Percentiles rank a stretch among this genome's conserved stretches.
Conservation (phyloP, 1,140 invertebrate species). For the Drosophila lini region DNA sequence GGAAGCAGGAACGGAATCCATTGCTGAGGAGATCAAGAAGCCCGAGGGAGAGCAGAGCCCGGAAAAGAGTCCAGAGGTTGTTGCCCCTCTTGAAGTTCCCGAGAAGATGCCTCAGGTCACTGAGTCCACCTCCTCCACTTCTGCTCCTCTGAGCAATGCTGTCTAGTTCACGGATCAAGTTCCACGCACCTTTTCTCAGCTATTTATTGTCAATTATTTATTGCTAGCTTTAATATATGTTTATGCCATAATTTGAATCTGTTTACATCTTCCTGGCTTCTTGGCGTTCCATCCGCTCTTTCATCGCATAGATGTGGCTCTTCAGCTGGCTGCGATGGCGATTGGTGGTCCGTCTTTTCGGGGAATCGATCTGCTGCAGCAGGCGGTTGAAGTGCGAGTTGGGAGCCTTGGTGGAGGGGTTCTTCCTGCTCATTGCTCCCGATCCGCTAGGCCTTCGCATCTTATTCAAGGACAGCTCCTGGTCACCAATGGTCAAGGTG, state of each 20-base stretch:
- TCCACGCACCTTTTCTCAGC: conserved; percentile 24
- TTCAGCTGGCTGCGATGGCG: conserved; percentile 65
- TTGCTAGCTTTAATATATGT: conserved; percentile 53
- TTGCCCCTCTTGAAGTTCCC: not conserved
- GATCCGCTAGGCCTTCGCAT: not conserved
- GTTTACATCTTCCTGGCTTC: not conserved
- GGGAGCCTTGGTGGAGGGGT: conserved; percentile 49
- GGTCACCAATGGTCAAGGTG: conserved; percentile 59
- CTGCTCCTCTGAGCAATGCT: conserved; percentile 39
- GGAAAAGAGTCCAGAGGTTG: conserved; percentile 1
- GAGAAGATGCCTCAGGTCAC: conserved; percentile 2
- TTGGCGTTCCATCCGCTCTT: conserved; percentile 28
- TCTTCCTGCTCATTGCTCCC: conserved; percentile 14
- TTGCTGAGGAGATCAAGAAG: conserved; percentile 35
- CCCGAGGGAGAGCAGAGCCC: conserved; percentile 30
- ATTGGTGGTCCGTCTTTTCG: conserved; percentile 56
- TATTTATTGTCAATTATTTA: conserved; percentile 76
- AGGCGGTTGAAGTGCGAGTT: conserved; percentile 68
- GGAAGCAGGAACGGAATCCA: conserved; percentile 5
- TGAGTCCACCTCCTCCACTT: conserved; percentile 17
- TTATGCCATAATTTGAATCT: not conserved
- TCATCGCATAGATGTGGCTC: conserved; percentile 52
- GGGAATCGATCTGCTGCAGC: conserved; percentile 50
- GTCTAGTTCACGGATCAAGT: conserved; percentile 37
- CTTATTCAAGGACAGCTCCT: conserved; percentile 51